These are phyloP conservation scores for Ceyx margarethae DNA, from an alignment of 2,113 vertebrate species.

Conservation along the genomic window DNA sequence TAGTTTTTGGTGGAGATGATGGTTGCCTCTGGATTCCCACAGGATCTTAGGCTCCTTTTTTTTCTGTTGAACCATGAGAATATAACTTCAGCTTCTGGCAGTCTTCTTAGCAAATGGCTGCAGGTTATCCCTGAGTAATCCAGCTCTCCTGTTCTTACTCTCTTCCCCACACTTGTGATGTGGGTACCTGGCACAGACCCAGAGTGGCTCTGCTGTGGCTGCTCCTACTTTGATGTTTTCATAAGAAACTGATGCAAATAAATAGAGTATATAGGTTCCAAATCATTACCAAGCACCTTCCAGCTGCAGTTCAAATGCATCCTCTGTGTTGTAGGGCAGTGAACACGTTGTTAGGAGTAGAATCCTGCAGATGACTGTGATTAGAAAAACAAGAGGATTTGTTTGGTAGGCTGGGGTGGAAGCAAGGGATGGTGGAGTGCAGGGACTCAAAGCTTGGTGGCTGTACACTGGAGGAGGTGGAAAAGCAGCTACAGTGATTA, in stretches of 20 bases:
- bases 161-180: not conserved
- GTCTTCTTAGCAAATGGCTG: not conserved
- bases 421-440: not conserved
- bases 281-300: not conserved
- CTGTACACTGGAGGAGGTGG: not conserved
- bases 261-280: not conserved
- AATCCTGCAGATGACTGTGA: not conserved
- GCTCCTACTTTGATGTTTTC: not conserved
- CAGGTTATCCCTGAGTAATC: not conserved
- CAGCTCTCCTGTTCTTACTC: not conserved
- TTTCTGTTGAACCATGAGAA: accelerated
- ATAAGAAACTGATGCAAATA: not conserved
- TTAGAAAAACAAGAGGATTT: not conserved
- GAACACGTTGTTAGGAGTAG: not conserved
- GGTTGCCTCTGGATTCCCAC: not conserved
- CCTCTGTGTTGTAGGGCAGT: not conserved
- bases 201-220: not conserved
- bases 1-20: not conserved
- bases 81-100: not conserved
- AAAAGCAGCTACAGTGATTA: not conserved
- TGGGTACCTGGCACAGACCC: not conserved
- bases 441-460: not conserved
- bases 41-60: not conserved
- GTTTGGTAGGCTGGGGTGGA: not conserved
- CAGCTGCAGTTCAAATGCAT: not conserved